Evolutionary conservation across 35 echinoderm and acorn worm species (phyloP), one percentile per base, ranked within the genome.

Genomic region (Apostichopus parvimensis): DNA sequence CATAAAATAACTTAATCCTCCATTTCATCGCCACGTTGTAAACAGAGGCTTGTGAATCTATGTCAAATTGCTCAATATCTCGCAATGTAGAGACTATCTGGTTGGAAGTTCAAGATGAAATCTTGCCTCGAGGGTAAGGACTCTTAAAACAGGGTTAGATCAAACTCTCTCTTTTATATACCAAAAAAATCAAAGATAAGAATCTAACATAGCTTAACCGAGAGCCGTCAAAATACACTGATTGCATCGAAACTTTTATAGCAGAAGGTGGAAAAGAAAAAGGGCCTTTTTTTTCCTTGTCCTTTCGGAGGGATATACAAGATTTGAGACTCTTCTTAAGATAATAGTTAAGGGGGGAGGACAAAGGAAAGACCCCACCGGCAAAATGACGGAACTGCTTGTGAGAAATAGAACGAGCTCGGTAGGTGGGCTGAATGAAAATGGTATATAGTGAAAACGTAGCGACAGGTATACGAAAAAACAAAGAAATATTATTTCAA

Each of bases 41-140:
- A 82, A 82, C 79, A 82, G 24, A 54, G 79, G 79, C 52, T 82
- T 56, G 79, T 10, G 79, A 82, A 82, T 82, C 26, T 3, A 55
- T 82, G 79, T 54, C 79, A 82, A 82, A 82, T 82, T 82, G 54
- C 79, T 53, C 55, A 45, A 82, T 54, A 82, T 56, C 79, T 82
- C 79, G 55, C 79, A 82, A 82, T 82, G 12, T 45, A 15, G 5
- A 45, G 24, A 82, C 5, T 53, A 54, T 68, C 64, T 68, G 34
- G 34, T 68, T 68, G 18, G 18, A 45, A 82, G 79, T 82, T 82
- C 79, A 82, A 82, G 79, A 82, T 82, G 26, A 82, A 54, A 82
- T 82, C 79, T 1, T 53, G 79, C 79, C 79, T 55, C 79, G 45
- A 82, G 79, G 64, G 64, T 68, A 68, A 68, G 11, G 64, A 18